These are phyloP conservation scores for Crepidodera aurea DNA, from an alignment of 2,888 invertebrate species.

Conservation along the genomic window DNA sequence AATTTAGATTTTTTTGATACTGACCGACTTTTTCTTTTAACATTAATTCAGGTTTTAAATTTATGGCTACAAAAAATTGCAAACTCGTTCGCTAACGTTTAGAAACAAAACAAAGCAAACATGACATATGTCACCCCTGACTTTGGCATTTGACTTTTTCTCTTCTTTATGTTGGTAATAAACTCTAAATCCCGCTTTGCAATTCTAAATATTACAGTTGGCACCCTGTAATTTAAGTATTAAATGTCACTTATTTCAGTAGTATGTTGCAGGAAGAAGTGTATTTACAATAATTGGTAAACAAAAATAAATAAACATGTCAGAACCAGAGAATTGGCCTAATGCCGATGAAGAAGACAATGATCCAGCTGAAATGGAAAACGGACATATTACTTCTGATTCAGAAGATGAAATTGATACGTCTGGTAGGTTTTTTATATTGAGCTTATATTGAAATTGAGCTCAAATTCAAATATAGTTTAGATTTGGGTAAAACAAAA, in stretches of 20 bases:
- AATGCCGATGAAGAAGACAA: slow-evolving; percentile 41
- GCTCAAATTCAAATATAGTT: neutral
- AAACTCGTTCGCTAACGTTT: neutral
- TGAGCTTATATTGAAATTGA: too few relatives aligned
- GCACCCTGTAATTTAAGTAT: too few relatives aligned
- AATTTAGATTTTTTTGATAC: neutral
- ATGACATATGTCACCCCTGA: neutral
- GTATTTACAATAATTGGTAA: neutral
- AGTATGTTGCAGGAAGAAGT: too few relatives aligned
- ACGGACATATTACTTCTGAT: slow-evolving; percentile 49
- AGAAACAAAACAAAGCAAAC: neutral
- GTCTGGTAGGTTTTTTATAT: slow-evolving; percentile 37
- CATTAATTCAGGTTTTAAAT: neutral
- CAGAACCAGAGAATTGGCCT: slow-evolving; percentile 36
- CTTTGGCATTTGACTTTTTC: neutral
- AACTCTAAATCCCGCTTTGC: too few relatives aligned
- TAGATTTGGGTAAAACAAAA: too few relatives aligned
- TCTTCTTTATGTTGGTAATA: too few relatives aligned
- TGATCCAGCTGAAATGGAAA: slow-evolving; percentile 48
- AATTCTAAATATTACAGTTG: too few relatives aligned
- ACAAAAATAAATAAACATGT: slow-evolving; percentile 32
- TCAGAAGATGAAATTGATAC: slow-evolving; percentile 38
- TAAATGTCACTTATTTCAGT: too few relatives aligned
- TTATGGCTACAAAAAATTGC: neutral
- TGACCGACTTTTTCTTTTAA: neutral